Conservation (phyloP, 2,113 vertebrate genomes). For the Syrrhaptes paradoxus region DNA sequence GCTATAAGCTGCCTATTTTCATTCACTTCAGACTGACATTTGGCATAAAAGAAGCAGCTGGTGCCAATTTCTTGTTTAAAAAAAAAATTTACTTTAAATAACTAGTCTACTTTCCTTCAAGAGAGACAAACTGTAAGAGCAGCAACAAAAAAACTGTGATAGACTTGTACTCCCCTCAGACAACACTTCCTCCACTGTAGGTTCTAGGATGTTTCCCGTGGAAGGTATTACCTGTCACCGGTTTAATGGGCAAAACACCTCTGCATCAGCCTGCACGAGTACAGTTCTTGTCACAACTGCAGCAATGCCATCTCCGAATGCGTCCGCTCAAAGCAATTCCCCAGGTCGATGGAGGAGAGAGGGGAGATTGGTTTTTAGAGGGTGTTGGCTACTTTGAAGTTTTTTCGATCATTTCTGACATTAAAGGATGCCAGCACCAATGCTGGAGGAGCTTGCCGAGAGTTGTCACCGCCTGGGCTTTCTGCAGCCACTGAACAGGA, state of each 20-base stretch:
- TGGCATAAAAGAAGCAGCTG: conserved; percentile 56
- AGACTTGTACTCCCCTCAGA: conserved; percentile 44
- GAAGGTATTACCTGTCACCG: background rate
- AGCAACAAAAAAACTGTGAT: conserved; percentile 51
- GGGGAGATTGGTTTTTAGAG: background rate
- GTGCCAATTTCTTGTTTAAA: conserved; percentile 37
- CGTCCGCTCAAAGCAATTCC: background rate
- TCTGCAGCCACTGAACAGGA: background rate
- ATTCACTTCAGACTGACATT: conserved; percentile 3
- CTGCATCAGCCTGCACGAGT: background rate
- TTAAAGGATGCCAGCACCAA: background rate
- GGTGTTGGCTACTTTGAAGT: background rate
- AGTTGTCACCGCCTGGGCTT: background rate
- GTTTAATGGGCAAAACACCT: background rate
- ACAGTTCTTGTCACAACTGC: background rate
- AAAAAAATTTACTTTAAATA: conserved; percentile 65
- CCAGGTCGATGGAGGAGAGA: background rate
- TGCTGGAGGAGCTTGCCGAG: background rate
- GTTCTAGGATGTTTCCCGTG: background rate
- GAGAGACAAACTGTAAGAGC: conserved; percentile 5
- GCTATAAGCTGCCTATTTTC: conserved; percentile 38
- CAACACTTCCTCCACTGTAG: background rate
- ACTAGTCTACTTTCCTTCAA: conserved; percentile 53
- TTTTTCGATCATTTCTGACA: background rate
- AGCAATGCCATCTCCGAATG: background rate